These are phyloP conservation scores for Dermochelys coriacea DNA, from an alignment of 2,797 vertebrate genomes.

Conservation along the genomic window DNA sequence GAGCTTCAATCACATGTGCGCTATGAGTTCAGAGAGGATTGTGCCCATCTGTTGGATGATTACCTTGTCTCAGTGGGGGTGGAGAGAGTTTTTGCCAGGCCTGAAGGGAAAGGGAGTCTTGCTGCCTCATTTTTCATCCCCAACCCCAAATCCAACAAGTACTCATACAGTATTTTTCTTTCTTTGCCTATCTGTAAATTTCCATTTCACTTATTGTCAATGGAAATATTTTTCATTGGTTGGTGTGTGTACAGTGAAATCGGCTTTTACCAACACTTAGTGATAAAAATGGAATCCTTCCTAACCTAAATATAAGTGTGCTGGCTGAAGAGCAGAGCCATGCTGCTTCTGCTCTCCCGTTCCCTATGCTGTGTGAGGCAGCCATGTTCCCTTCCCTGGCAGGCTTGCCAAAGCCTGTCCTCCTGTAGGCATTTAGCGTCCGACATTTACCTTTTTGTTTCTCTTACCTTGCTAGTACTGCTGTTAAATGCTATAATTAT, in stretches of 20 bases:
- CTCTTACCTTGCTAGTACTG: neutral
- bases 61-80: neutral
- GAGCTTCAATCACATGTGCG: neutral
- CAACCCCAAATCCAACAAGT: neutral
- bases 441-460: neutral
- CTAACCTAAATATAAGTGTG: neutral
- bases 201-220: neutral
- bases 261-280: neutral
- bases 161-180: neutral
- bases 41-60: neutral
- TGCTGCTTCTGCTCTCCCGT: neutral
- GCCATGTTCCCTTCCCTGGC: neutral
- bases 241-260: neutral
- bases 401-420: neutral
- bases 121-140: neutral
- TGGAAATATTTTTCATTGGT: neutral
- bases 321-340: neutral
- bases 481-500: neutral
- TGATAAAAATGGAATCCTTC: neutral
- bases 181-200: neutral
- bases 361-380: neutral
- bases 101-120: neutral
- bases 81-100: neutral
- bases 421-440: neutral
- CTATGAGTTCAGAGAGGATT: neutral